phyloP scores from a whole-genome alignment of 2,888 invertebrate species.

The Eupithecia pulchellata region DNA sequence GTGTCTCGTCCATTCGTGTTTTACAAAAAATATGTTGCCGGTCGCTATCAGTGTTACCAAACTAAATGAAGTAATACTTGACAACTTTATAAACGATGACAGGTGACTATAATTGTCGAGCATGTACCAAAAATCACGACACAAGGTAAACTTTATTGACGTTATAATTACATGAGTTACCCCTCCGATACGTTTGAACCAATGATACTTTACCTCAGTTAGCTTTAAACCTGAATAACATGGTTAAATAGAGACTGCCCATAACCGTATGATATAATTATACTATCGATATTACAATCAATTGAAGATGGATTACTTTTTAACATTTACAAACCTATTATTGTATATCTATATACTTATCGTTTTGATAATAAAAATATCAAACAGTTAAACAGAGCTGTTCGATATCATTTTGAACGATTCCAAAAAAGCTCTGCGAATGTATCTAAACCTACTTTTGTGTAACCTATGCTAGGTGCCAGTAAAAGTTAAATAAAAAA shows the following conservation, averaged over 20 bases:
- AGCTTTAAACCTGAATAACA: slow-evolving; percentile 67
- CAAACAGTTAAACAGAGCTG: too few species aligned
- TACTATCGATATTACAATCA: background rate
- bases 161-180: slow-evolving; percentile 46
- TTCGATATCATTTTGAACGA: background rate
- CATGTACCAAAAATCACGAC: too few species aligned
- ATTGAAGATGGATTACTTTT: background rate
- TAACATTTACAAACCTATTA: too few species aligned
- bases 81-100: too few species aligned
- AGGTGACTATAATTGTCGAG: too few species aligned
- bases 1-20: too few species aligned
- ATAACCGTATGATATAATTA: background rate
- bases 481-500: background rate
- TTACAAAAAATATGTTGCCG: too few species aligned
- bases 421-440: background rate
- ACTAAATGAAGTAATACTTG: too few species aligned
- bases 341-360: too few species aligned
- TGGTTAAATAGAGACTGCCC: slow-evolving; percentile 55
- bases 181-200: slow-evolving; percentile 47
- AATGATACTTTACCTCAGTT: slow-evolving; percentile 63
- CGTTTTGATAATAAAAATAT: too few species aligned
- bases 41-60: too few species aligned
- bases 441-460: background rate
- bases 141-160: slow-evolving; percentile 27
- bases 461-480: background rate